Evolutionary conservation across 2,113 vertebrate species (phyloP).

Genomic region (Seriola quinqueradiata): DNA sequence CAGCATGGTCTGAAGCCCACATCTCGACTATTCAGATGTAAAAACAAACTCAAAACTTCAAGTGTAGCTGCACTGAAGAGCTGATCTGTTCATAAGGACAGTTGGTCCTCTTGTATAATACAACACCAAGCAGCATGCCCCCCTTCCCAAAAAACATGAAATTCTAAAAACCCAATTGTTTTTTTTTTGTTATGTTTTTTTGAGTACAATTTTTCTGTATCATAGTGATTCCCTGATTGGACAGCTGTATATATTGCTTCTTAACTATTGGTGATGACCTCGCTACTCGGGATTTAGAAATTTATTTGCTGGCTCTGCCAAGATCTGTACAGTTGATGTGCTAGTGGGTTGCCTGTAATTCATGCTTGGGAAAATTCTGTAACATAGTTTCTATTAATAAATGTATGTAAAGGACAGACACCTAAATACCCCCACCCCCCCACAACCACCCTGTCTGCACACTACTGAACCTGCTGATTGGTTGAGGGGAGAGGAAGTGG

Average conservation of each 20-base stretch:
- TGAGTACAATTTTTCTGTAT: conserved; percentile 70
- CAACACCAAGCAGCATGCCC: conserved; percentile 65
- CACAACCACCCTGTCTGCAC: conserved; percentile 55
- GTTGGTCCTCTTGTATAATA: conserved; percentile 72
- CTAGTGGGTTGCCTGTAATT: conserved; percentile 83
- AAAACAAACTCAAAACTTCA: conserved; percentile 26
- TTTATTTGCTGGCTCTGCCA: conserved; percentile 72
- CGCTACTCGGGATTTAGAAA: conserved; percentile 69
- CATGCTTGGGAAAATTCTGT: conserved; percentile 81
- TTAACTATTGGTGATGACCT: conserved; percentile 77
- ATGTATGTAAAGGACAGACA: conserved; percentile 78
- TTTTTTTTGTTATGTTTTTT: conserved; percentile 2
- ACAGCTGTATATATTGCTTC: conserved; percentile 84
- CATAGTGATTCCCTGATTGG: conserved; percentile 73
- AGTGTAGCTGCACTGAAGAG: conserved; percentile 52
- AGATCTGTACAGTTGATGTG: conserved; percentile 83
- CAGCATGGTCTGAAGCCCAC: conserved; percentile 36
- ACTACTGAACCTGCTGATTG: conserved; percentile 68
- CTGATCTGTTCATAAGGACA: conserved; percentile 34
- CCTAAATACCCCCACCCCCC: conserved; percentile 36
- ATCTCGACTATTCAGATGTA: conserved; percentile 10
- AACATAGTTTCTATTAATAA: conserved; percentile 85
- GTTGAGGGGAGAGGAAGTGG: conserved; percentile 58
- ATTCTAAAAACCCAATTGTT: conserved; percentile 38
- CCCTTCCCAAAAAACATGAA: conserved; percentile 9